Conservation (phyloP, 2,888 invertebrate genomes). For the Trichogramma evanescens region DNA sequence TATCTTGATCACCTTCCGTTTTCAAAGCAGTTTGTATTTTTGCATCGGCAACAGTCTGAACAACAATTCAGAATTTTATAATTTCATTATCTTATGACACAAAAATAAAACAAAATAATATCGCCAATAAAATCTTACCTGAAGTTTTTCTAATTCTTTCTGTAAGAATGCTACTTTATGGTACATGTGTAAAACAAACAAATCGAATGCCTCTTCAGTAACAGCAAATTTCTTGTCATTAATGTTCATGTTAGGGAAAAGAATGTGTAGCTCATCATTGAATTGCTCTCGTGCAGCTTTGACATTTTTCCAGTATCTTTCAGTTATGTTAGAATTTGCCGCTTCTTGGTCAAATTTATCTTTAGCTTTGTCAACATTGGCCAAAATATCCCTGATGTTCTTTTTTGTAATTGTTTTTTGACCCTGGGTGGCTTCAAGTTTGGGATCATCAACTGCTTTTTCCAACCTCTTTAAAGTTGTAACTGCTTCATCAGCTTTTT, state of each 20-base stretch:
- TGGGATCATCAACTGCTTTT: constrained; percentile 44
- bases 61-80: constrained; percentile 13
- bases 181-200: constrained; percentile 73
- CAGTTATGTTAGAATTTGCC: constrained; percentile 58
- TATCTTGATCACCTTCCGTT: constrained; percentile 53
- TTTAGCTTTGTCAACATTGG: constrained; percentile 58
- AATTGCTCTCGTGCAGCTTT: constrained; percentile 57
- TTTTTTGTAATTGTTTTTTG: constrained; percentile 38
- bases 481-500: constrained; percentile 54
- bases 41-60: constrained; percentile 54
- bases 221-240: constrained; percentile 58
- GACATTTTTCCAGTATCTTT: constrained; percentile 79
- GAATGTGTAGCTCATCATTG: constrained; percentile 59
- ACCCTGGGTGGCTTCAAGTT: constrained; percentile 43
- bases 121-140: constrained; percentile 46
- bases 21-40: constrained; percentile 61
- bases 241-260: constrained; percentile 67
- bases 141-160: constrained; percentile 66
- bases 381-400: constrained; percentile 46
- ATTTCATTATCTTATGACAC: neutral
- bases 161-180: constrained; percentile 70
- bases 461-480: constrained; percentile 47
- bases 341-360: constrained; percentile 54
- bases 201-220: constrained; percentile 63
- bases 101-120: neutral